Percentiles rank a stretch among this genome's conserved stretches.
Conservation (phyloP, 2,888 invertebrate genomes). For the Drosophila hawaiiensis region DNA sequence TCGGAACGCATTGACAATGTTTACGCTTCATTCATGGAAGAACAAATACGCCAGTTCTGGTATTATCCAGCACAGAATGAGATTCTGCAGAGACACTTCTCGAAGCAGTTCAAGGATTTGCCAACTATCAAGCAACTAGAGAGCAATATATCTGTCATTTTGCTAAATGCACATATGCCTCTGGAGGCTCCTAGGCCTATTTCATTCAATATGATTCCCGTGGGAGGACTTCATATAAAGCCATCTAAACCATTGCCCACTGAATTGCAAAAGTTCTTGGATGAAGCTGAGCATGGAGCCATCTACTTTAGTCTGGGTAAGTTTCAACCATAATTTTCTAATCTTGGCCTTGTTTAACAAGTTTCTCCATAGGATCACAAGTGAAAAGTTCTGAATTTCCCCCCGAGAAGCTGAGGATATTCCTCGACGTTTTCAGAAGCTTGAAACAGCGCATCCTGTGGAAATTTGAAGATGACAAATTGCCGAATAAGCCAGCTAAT, state of each 20-base stretch:
- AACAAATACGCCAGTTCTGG: slow-evolving; percentile 63
- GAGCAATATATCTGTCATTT: slow-evolving; percentile 84
- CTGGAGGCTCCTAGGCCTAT: slow-evolving; percentile 84
- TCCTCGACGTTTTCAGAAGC: slow-evolving; percentile 83
- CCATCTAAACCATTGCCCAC: slow-evolving; percentile 68
- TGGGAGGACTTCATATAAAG: slow-evolving; percentile 86
- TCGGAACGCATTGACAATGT: slow-evolving; percentile 86
- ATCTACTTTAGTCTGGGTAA: slow-evolving; percentile 84
- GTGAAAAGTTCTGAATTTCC: slow-evolving; percentile 83
- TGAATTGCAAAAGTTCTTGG: slow-evolving; percentile 81
- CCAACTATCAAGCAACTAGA: slow-evolving; percentile 85
- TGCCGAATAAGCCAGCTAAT: slow-evolving; percentile 82
- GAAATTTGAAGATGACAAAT: slow-evolving; percentile 85
- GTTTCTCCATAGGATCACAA: slow-evolving; percentile 80
- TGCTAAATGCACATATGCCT: slow-evolving; percentile 85
- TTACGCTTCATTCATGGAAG: slow-evolving; percentile 71
- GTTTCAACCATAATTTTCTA: neutral
- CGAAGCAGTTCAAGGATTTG: slow-evolving; percentile 57
- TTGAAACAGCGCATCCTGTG: slow-evolving; percentile 85
- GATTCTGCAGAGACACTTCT: slow-evolving; percentile 71
- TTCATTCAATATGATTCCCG: slow-evolving; percentile 85
- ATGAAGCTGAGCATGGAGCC: slow-evolving; percentile 71
- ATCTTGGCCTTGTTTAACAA: neutral
- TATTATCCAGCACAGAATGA: slow-evolving; percentile 80
- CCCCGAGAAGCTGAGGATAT: slow-evolving; percentile 78